phyloP scores from a whole-genome alignment of 2,888 invertebrate species.

The Apamea epomidion region DNA sequence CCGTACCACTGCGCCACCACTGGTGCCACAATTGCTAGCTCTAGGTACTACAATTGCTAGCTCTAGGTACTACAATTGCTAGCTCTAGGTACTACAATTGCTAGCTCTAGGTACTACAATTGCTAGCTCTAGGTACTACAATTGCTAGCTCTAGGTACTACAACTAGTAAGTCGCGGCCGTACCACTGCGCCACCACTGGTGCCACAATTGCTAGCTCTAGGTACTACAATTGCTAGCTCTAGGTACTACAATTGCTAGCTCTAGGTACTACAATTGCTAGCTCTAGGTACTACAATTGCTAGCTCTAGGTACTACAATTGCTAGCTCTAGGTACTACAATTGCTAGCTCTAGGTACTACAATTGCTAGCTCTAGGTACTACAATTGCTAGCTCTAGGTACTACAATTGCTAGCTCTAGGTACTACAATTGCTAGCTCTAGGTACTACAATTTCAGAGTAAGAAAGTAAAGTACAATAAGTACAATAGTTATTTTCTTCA shows the following conservation, averaged over 20 bases:
- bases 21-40: background rate
- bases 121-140: background rate
- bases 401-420: background rate
- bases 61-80: background rate
- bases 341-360: background rate
- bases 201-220: background rate
- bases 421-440: background rate
- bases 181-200: too few relatives aligned
- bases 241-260: background rate
- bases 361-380: background rate
- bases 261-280: background rate
- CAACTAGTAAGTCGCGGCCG: too few relatives aligned
- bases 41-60: too few relatives aligned
- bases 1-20: too few relatives aligned
- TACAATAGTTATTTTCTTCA: background rate
- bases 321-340: background rate
- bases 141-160: conserved; percentile 1
- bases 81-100: background rate
- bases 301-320: conserved; percentile 1
- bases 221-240: too few relatives aligned
- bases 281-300: background rate
- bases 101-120: background rate
- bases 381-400: background rate
- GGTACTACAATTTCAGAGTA: background rate
- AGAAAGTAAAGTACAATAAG: background rate